phyloP scores from a whole-genome alignment of 2,888 invertebrate species.

The Hirtodrosophila trivittata region DNA sequence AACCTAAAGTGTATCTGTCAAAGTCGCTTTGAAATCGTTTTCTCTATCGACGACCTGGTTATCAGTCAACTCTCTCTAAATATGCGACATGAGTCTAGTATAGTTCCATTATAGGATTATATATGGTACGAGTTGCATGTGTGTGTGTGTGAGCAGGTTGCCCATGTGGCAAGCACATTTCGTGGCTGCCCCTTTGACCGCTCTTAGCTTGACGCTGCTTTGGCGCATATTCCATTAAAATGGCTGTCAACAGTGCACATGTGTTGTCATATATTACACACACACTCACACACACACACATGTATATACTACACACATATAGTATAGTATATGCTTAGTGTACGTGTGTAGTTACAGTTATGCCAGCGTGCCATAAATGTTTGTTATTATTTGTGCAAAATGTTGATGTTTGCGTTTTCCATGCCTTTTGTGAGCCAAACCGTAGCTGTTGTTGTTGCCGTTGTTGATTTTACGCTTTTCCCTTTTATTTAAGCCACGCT shows the following conservation, averaged over 20 bases:
- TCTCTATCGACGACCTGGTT: too few species aligned
- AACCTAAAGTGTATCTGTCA: too few species aligned
- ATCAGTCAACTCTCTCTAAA: too few species aligned
- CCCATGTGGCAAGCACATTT: conserved; percentile 42
- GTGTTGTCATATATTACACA: conserved; percentile 65
- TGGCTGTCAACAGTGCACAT: conserved; percentile 71
- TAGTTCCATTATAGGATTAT: too few species aligned
- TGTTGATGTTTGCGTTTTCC: conserved; percentile 79
- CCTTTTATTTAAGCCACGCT: conserved; percentile 51
- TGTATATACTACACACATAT: background rate
- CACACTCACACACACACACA: conserved; percentile 21
- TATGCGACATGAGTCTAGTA: too few species aligned
- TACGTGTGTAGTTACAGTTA: conserved; percentile 59
- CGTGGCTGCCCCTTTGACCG: conserved; percentile 46
- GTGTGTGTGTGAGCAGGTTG: conserved; percentile 10
- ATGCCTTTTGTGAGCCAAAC: conserved; percentile 48
- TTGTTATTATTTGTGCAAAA: conserved; percentile 75
- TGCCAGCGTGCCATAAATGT: conserved; percentile 66
- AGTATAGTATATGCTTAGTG: conserved; percentile 15
- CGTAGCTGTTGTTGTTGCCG: conserved; percentile 24
- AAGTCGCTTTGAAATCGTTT: too few species aligned
- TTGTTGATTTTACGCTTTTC: conserved; percentile 58
- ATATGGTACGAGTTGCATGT: too few species aligned
- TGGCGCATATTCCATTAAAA: conserved; percentile 76
- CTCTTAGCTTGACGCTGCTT: conserved; percentile 44